These are phyloP conservation scores for Rhinogobius similis DNA, from an alignment of 2,113 vertebrate species.

Conservation along the genomic window DNA sequence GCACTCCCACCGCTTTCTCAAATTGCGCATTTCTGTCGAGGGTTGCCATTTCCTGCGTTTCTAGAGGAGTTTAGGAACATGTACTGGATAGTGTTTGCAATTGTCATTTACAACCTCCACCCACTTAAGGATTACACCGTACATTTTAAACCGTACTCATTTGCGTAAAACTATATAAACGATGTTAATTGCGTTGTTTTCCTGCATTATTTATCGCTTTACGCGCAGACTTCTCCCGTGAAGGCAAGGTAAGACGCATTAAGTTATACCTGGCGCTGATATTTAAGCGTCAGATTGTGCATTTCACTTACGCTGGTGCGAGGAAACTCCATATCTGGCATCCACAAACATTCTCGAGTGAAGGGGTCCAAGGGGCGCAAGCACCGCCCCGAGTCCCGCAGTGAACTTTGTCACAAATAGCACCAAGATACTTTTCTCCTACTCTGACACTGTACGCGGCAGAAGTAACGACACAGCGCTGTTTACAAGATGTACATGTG, in stretches of 20 bases:
- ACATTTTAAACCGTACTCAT: not conserved
- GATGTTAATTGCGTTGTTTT: not conserved
- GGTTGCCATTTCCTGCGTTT: conserved; percentile 19
- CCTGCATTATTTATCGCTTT: too few species aligned
- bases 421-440: not conserved
- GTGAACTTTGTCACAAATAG: conserved; percentile 60
- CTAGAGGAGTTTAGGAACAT: not conserved
- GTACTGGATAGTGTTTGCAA: accelerated
- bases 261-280: not conserved
- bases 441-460: not conserved
- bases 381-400: conserved; percentile 28
- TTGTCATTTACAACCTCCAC: not conserved
- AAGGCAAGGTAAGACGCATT: too few species aligned
- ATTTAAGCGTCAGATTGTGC: too few species aligned
- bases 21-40: not conserved
- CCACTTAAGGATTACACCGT: not conserved
- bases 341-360: conserved; percentile 24
- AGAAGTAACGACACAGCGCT: not conserved
- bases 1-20: conserved; percentile 11
- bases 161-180: not conserved
- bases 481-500: conserved; percentile 58
- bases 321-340: conserved; percentile 18
- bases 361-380: conserved; percentile 15
- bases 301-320: too few species aligned
- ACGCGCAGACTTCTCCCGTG: not conserved